Evolutionary conservation across 1,140 invertebrate genomes (phyloP).

Genomic region (Nixonia krombeini): DNA sequence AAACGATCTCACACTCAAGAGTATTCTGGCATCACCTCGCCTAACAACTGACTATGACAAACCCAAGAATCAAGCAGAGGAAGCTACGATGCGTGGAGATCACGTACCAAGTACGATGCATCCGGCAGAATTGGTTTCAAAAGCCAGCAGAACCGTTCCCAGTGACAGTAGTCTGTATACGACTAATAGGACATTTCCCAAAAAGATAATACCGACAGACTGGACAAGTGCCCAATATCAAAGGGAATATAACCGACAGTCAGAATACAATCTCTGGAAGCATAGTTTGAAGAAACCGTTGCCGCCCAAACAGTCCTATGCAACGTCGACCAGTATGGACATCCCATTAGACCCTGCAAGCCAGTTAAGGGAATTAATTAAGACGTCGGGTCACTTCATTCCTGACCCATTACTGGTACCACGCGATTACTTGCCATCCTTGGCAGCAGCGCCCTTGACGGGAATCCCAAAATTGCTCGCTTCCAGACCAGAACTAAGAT

Average conservation of each 20-base stretch:
- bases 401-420: constrained; percentile 86
- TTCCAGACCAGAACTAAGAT: constrained; percentile 78
- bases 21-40: constrained; percentile 53
- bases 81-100: not conserved
- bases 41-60: constrained; percentile 39
- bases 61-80: constrained; percentile 32
- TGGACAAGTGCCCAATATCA: constrained; percentile 29
- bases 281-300: constrained; percentile 2
- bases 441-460: constrained; percentile 79
- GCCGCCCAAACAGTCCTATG: constrained; percentile 2
- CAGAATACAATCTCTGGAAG: constrained; percentile 12
- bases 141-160: constrained; percentile 6
- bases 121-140: not conserved
- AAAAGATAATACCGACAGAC: constrained; percentile 47
- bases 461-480: constrained; percentile 83
- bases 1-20: constrained; percentile 58
- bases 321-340: constrained; percentile 14
- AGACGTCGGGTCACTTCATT: constrained; percentile 78
- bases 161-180: constrained; percentile 42
- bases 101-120: not conserved
- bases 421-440: constrained; percentile 78
- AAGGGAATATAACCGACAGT: constrained; percentile 8
- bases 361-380: constrained; percentile 81
- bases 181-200: constrained; percentile 29
- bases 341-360: constrained; percentile 75